A percentile compares a stretch with the other conserved stretches of the same genome.
Conservation (phyloP, 1,140 invertebrate genomes). For the Brachionus plicatilis region DNA sequence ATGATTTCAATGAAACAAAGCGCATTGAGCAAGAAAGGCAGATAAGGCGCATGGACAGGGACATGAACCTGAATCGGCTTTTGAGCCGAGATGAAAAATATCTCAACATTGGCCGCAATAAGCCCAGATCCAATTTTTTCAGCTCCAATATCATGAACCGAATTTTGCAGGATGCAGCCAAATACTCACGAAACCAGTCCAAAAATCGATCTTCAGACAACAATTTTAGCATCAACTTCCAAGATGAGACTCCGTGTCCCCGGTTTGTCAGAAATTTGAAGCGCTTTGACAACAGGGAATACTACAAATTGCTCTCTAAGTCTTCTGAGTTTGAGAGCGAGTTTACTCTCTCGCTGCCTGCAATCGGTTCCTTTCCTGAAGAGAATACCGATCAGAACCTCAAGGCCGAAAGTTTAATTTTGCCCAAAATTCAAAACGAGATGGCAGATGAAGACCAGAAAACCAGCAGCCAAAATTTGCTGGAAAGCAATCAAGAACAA, state of each 20-base stretch:
- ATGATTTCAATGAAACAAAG: not conserved
- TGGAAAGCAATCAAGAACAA: not conserved
- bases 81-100: not conserved
- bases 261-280: not conserved
- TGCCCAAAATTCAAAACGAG: not conserved
- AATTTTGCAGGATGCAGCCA: not conserved
- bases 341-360: not conserved
- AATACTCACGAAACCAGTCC: not conserved
- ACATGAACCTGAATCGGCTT: constrained; percentile 20
- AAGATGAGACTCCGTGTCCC: constrained; percentile 8
- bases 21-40: not conserved
- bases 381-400: not conserved
- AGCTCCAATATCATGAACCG: not conserved
- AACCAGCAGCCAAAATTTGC: not conserved
- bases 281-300: not conserved
- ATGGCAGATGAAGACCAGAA: not conserved
- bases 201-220: not conserved
- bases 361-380: not conserved
- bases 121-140: constrained; percentile 18
- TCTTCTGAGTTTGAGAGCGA: not conserved
- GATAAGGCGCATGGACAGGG: not conserved
- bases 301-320: not conserved
- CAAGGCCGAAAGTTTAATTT: not conserved
- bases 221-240: constrained; percentile 4
- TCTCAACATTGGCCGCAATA: constrained; percentile 9